phyloP scores from a whole-genome alignment of 2,113 vertebrate genomes.

The Tachycineta bicolor region DNA sequence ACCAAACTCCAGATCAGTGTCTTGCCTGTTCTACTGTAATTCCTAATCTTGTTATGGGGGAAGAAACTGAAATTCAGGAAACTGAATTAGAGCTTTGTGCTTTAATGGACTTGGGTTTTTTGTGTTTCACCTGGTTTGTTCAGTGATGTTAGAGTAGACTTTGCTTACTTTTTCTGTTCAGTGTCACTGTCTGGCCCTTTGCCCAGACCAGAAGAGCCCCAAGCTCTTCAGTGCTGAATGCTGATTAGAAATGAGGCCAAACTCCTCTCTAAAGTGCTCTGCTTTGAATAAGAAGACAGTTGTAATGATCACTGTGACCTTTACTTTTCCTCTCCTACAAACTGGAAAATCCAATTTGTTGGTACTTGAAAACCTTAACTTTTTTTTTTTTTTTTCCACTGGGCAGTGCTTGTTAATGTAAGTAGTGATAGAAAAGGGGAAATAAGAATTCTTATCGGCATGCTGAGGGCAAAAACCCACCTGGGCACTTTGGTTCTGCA shows the following conservation, averaged over 20 bases:
- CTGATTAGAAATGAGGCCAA: slow-evolving; percentile 35
- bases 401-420: background rate
- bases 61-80: background rate
- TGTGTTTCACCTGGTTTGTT: slow-evolving; percentile 25
- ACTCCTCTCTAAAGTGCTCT: background rate
- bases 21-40: background rate
- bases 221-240: background rate
- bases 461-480: background rate
- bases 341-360: background rate
- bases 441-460: background rate
- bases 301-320: background rate
- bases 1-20: background rate
- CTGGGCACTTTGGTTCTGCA: background rate
- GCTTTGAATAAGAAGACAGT: slow-evolving; percentile 7
- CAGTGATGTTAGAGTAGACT: background rate
- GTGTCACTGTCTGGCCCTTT: slow-evolving; percentile 25
- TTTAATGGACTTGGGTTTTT: background rate
- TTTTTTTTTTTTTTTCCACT: background rate
- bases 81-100: background rate
- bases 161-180: slow-evolving; percentile 25
- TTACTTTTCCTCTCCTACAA: slow-evolving; percentile 12
- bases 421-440: background rate
- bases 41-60: background rate
- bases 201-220: slow-evolving; percentile 19
- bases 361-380: background rate